Base-by-base conservation (phyloP, 1,140 invertebrate genomes). In the Brachionus calyciflorus region DNA sequence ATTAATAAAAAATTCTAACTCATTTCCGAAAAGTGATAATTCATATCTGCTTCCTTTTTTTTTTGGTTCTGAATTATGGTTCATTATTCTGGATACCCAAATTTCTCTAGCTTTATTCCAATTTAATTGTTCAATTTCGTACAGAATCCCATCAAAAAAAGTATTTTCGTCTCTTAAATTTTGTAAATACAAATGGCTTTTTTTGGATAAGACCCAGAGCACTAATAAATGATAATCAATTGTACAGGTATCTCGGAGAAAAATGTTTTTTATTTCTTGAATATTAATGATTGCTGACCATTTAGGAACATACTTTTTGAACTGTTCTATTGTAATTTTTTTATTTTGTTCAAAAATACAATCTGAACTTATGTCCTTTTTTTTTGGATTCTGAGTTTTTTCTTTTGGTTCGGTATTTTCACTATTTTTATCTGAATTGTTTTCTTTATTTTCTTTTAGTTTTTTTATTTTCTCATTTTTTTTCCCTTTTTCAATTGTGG, bases 41-140 rank as follows among this genome's bases (percentile, higher is more conserved):
- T 60, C 28, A 60, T 33, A 40, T 60, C 30, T 60, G 6, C 14
- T 60, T 14, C 37, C 55, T 37, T 17, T 60, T 37, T 60, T 40
- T 37, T 37, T 19, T 33, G 55, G 55, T 33, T 33, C 37, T 33
- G 14, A 19, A 26, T 55, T 26, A 55, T 24, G 26, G 14, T 26
- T 12, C 24, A 55, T 55, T 24, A 55, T 55, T 14, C 24, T 14
- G 24, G 21, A 24, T 55, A 55, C 26, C 51, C 51, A 55, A 26
- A 55, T 6, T 55, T 55, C 51, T 55, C 51, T 55, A 24, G 51
- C 51, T 28, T 55, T 55, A 55, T 55, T 28, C 51, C 51, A 55
- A 21, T 55, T 26, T 55, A 24, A 24, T 19, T 24, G 21, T 26
- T 55, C 28, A 24, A 55, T 55, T 24, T 55, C 12, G 14, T 26